Evolutionary conservation across 2,113 vertebrate species (phyloP), one percentile per base, ranked within the genome.

Genomic region (Gorsachius goisagi): DNA sequence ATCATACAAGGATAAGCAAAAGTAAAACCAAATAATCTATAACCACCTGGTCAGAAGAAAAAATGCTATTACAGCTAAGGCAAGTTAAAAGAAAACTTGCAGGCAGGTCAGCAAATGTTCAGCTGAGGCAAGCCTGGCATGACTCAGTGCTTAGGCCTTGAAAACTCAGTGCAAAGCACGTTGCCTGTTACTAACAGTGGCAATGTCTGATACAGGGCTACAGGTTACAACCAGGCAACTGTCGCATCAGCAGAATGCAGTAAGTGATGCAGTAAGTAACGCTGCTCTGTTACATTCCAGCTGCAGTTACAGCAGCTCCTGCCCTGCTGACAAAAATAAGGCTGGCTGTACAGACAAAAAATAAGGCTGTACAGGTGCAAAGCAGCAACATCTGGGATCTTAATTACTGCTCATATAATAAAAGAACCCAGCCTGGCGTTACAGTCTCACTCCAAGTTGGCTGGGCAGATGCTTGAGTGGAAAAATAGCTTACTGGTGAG

Each of bases 401-500:
- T 62, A 59, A 55, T 58, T 72, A 79, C 37, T 81, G 69, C 37
- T 81, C 4, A 6, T n/a, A 27, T 49, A 78, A 56, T 22, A 33
- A 52, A 62, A 50, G 55, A 73, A 50, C 8, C 16, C 55, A 71
- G 85, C 35, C 59, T 84, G 75, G 55, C 0, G 0, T 77, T 62
- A 66, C 2, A 0, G 45, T n/a, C 59, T 45, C 1, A 3, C 63
- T 95, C 62, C 76, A 44, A 67, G 50, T 39, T 81, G 60, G 22
- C 84, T 92, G 80, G 63, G 72, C 88, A 93, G 92, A 85, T 44
- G 66, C 71, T 52, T 19, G 44, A 82, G 85, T 75, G 85, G 91
- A 94, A 91, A 90, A 85, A 96, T 87, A 87, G 74, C 67, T 91
- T 55, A 44, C 28, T 69, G 53, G 84, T 95, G 89, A 93, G 71